Evolutionary conservation across 1,140 invertebrate species (phyloP), one percentile per base, ranked within the genome.

Genomic region (Helicoverpa armigera): DNA sequence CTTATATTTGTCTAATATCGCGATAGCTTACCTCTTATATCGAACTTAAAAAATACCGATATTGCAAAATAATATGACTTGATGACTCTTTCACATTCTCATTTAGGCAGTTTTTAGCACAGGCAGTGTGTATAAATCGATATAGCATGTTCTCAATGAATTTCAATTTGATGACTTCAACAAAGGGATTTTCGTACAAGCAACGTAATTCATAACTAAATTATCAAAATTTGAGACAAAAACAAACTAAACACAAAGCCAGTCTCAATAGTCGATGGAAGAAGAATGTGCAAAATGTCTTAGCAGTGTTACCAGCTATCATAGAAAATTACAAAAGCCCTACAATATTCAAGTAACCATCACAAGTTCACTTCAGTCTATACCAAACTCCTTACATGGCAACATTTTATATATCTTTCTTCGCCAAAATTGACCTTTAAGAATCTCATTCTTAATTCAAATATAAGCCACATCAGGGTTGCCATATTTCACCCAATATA

Each of bases 301-400:
- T 13, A 69, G 51, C n/a, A 67, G 23, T 61, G 73, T 56, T 69
- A 78, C 50, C 48, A 51, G 13, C 75, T 35, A 18, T 53, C 10
- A 56, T 53, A 67, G 61, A 77, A 77, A 77, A 67, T 65, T 77
- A 77, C 75, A 77, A 77, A 77, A 77, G 75, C 29, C 75, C 13
- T 67, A 53, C 53, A 31, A 58, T 72, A 72, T 16, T 29, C 69
- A 35, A 54, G 54, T 65, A 79, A 60, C 63, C 53, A 69, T 51
- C 75, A 77, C 10, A 60, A 13, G 53, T 70, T 58, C 50, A 12
- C 72, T 29, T 69, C 65, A 79, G 76, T 79, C 76, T 70, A 67
- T 58, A 63, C 11, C 29, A 29, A 78, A 16, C 58, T 29, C 48
- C 73, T 35, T 31, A 31, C 14, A 54, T 73, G 13, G 48, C 50